Base-by-base conservation (phyloP, 53 echinoderm and acorn worm genomes). In the Hippasteria phrygiana region DNA sequence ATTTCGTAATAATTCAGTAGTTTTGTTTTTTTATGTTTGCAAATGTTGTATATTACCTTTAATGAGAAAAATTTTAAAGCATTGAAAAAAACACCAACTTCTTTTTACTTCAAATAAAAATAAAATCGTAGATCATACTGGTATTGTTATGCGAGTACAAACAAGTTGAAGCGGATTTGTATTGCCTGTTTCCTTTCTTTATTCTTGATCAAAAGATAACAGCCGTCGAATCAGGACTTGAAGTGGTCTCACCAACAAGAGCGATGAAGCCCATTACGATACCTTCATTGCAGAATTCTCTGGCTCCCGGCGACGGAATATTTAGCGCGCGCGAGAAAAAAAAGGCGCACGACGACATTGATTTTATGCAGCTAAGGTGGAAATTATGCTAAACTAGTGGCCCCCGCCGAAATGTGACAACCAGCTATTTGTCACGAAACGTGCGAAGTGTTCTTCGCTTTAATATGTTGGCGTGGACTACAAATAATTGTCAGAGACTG, bases 321-420 rank as follows among this genome's bases (percentile, higher is more conserved):
- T 69, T 70, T 65, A 64, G 40, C 18, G 69, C 69, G 70, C 29
- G 35, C 65, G 16, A 43, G 55, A 29, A 31, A 17, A 42, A 42
- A 36, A 54, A 63, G 22, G n/a, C 51, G 48, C 83, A 48, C 69
- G 16, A 85, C 70, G 35, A 4, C 71, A 85, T 85, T 85, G 85
- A 85, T 85, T 85, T 85, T 69, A 85, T 85, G 70, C 85, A 85
- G 71, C 71, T 51, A 69, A 47, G 71, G 85, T 24, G 51, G 31
- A 64, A 50, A 85, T 85, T 85, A 85, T 85, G 85, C 37, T 71
- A 71, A 83, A 71, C 36, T 71, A 51, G 22, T 39, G 62, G 59
- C 16, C 62, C 27, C 26, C 13, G 79, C 18, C 10, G 22, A 26
- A 38, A 62, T 79, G 40, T 12, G 79, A 79, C 41, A 79, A 37